These are phyloP conservation scores for Eulimnadia texana DNA, from an alignment of 1,140 invertebrate species.

Conservation along the genomic window DNA sequence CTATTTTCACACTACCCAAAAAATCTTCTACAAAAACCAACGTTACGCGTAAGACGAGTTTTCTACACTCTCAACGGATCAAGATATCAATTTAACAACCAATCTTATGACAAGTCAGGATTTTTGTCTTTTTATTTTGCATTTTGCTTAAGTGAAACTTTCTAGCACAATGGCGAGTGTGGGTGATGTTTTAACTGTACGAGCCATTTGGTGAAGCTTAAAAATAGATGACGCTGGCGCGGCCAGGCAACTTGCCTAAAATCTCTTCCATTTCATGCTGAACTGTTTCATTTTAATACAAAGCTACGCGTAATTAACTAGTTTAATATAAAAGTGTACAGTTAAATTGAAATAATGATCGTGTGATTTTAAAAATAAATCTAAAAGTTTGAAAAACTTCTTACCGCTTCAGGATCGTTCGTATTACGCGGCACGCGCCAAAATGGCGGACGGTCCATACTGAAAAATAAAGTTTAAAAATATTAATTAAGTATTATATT, in stretches of 20 bases:
- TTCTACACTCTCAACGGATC: too few species aligned
- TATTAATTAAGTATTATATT: too few species aligned
- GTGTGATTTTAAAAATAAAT: not conserved
- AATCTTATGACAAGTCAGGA: too few species aligned
- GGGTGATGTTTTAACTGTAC: not conserved
- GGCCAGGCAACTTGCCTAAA: not conserved
- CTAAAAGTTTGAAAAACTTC: not conserved
- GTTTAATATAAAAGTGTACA: not conserved
- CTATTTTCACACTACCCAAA: too few species aligned
- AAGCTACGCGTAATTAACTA: too few species aligned
- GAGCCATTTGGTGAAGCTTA: not conserved
- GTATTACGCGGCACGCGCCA: slow-evolving; percentile 7
- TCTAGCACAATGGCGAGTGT: too few species aligned
- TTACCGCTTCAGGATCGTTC: not conserved
- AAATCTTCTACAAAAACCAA: too few species aligned
- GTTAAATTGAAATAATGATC: not conserved
- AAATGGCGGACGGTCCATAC: slow-evolving; percentile 9
- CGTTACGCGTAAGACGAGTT: too few species aligned
- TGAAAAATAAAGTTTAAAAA: not conserved
- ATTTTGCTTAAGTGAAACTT: too few species aligned
- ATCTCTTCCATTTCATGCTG: not conserved
- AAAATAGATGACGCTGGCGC: not conserved
- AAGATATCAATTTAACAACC: too few species aligned
- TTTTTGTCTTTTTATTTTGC: too few species aligned
- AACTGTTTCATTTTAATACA: too few species aligned